Conservation (phyloP, 2,113 vertebrate species). For the Perca fluviatilis region DNA sequence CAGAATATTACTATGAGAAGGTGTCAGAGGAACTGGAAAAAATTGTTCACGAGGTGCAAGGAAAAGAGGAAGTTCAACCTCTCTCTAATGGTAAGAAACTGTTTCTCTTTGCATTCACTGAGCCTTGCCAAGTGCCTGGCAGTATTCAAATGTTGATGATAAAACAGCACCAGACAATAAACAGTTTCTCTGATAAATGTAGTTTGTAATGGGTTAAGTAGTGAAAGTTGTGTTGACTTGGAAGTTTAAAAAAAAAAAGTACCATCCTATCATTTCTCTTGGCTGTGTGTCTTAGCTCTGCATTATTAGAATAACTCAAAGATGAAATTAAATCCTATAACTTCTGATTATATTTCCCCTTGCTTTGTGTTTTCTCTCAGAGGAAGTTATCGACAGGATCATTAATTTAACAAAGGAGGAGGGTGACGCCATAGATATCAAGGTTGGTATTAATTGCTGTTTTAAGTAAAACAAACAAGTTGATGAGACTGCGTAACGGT, state of each 20-base stretch:
- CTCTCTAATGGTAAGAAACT: conserved; percentile 70
- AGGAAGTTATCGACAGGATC: conserved; percentile 85
- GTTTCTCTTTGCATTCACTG: background rate
- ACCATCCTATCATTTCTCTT: background rate
- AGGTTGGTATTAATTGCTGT: conserved; percentile 82
- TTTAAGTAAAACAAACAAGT: background rate
- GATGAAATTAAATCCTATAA: background rate
- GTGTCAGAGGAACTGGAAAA: conserved; percentile 83
- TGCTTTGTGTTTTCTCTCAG: conserved; percentile 69
- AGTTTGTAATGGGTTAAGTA: background rate
- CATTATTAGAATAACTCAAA: background rate
- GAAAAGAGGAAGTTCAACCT: conserved; percentile 59
- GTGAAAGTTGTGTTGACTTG: background rate
- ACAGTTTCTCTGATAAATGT: background rate
- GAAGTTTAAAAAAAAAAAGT: too few relatives aligned
- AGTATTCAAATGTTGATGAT: background rate
- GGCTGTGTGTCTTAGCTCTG: background rate
- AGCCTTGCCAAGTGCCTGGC: too few relatives aligned
- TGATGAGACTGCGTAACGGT: too few relatives aligned
- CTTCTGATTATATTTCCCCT: background rate
- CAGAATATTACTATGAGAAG: conserved; percentile 82
- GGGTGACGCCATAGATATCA: conserved; percentile 86
- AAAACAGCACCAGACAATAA: background rate
- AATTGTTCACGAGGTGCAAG: conserved; percentile 84
- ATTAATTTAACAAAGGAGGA: conserved; percentile 84